Percentiles rank a stretch among this genome's conserved stretches.
These are phyloP conservation scores for Eupithecia subumbrata DNA, from an alignment of 2,888 invertebrate genomes.

Conservation along the genomic window DNA sequence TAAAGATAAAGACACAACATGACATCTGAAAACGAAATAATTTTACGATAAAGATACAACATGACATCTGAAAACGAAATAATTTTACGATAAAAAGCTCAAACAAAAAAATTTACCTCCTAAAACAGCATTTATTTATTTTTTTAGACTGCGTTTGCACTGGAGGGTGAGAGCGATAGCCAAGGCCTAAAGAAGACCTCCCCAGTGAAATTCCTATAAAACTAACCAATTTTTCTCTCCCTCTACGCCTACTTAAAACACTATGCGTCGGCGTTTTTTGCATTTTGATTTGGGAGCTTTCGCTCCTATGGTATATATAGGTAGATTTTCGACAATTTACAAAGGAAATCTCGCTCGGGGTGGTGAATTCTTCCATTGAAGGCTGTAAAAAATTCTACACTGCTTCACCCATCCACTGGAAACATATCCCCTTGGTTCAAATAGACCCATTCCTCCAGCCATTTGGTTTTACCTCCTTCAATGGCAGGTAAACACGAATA, in stretches of 20 bases:
- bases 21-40: background rate
- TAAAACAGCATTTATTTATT: background rate
- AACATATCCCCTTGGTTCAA: background rate
- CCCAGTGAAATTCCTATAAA: no score
- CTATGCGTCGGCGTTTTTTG: background rate
- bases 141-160: no score
- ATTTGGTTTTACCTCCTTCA: conserved; percentile 5
- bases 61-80: no score
- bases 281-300: no score
- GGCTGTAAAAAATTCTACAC: background rate
- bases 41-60: no score
- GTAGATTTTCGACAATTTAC: no score
- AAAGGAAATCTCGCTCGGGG: no score
- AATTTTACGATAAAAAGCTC: background rate
- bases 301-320: no score
- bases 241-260: background rate
- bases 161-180: no score
- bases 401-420: background rate
- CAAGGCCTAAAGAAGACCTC: background rate
- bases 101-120: background rate
- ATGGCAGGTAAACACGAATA: conserved; percentile 25
- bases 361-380: background rate
- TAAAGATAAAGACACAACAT: no score
- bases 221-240: background rate
- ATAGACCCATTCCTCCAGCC: background rate